Evolutionary conservation across 2,888 invertebrate species (phyloP), one percentile per base, ranked within the genome.

Genomic region (Tenthredo mesomela): DNA sequence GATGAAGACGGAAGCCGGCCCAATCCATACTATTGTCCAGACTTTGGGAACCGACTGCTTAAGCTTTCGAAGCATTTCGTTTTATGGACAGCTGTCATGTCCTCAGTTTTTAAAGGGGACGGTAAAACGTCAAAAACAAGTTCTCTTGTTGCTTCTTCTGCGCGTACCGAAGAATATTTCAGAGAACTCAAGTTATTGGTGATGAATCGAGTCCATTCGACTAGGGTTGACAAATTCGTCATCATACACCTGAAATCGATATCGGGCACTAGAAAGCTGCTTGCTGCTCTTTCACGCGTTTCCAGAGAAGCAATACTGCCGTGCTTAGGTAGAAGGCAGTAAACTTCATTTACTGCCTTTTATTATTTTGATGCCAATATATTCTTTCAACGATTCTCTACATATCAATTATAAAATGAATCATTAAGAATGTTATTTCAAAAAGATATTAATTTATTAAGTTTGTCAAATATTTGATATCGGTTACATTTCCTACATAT

Each of bases 101-200:
- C 50, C 47, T 77, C 77, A 25, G 33, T 10, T 50, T 43, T 47
- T 15, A 7, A 15, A 15, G 4, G 18, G 25, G 29, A 77, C 50
- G 50, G 29, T 50, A 77, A 77, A 54, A 50, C 54, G 18, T 10
- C 18, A 50, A 29, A 15, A 29, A 50, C 18, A 12, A 77, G 12
- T 77, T 54, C 77, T 25, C 50, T 77, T 18, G 77, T 77, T 50
- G 77, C 77, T 77, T 77, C 77, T 50, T 77, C 77, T 25, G 77
- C 77, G 47, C 50, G 50, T 18, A 77, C 50, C 50, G 77, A 77
- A 77, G 50, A 77, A 33, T 77, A 50, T 50, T 77, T 77, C 54
- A 47, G 77, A 47, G 77, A 77, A 54, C 50, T 77, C 18, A 50
- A 77, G 54, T 50, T 15, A 50, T 50, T 77, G 25, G 50, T 77